Base-by-base conservation (phyloP, 1,140 invertebrate species). In the Chymomyza costata region DNA sequence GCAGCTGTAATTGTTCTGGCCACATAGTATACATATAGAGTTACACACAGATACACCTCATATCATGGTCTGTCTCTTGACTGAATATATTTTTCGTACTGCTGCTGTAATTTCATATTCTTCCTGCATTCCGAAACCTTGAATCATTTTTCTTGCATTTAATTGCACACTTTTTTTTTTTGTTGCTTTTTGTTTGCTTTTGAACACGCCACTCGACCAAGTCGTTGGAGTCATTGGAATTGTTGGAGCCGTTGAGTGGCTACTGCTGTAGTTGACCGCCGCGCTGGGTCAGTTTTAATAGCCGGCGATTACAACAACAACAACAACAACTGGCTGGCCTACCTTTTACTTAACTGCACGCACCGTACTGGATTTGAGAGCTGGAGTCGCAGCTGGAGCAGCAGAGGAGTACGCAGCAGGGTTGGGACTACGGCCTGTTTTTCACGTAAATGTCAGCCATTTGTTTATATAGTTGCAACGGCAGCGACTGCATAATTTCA, bases 91-190 rank as follows among this genome's bases (percentile, higher is more conserved):
- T 14, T 38, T 45, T 11, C 39, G 62, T 40, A 21, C 6, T 15
- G 10, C n/a, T 32, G 44, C 50, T 62, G 80, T 80, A 83, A 83
- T 83, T 83, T 73, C 60, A 83, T 83, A 83, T 66, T 83, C 81
- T 84, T 83, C 82, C 81, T 83, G 81, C 81, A 83, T 83, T 83
- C 81, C 81, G 81, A 84, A 83, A 82, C 81, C 81, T 83, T 83
- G 81, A 83, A 83, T 83, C 81, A 83, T 78, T 57, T 76, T 78
- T 78, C 73, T 78, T 78, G 73, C 73, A 68, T 80, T 78, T 80
- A 78, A 76, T 76, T 78, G 73, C 59, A 58, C 51, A 65, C 64
- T 65, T 64, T 73, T 65, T 62, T 65, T 57, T 50, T 46, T 58
- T 35, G 25, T 14, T 43, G 15, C 28, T 30, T 13, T 43, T 52